phyloP scores from a whole-genome alignment of 2,797 vertebrate genomes.

The Schizopygopsis malacanthus region DNA sequence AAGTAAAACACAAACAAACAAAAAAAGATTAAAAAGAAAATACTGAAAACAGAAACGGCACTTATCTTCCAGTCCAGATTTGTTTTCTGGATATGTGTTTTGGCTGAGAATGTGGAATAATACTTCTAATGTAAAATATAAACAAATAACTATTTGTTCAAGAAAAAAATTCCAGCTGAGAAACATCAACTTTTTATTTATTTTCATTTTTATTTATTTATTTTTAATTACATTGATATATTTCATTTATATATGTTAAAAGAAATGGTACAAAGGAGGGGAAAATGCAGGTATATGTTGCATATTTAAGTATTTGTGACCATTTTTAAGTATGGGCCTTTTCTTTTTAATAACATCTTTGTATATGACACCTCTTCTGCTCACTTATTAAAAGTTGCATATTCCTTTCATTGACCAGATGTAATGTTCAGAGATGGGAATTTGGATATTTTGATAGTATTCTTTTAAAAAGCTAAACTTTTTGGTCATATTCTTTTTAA shows the following conservation, averaged over 20 bases:
- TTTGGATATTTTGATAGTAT: conserved; percentile 73
- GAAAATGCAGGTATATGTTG: conserved; percentile 64
- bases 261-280: conserved; percentile 67
- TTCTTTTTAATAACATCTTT: conserved; percentile 74
- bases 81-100: conserved; percentile 75
- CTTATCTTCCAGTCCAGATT: conserved; percentile 76
- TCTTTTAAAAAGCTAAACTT: conserved; percentile 73
- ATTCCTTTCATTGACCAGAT: conserved; percentile 68
- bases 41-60: conserved; percentile 66
- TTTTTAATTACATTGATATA: conserved; percentile 74
- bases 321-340: conserved; percentile 74
- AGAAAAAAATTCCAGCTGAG: conserved; percentile 76
- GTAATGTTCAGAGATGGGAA: conserved; percentile 54
- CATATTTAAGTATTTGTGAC: conserved; percentile 72
- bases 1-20: not conserved
- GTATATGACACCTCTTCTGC: conserved; percentile 68
- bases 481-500: conserved; percentile 74
- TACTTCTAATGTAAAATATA: conserved; percentile 64
- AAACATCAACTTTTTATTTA: conserved; percentile 82
- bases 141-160: conserved; percentile 68
- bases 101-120: conserved; percentile 80
- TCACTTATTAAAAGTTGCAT: conserved; percentile 67
- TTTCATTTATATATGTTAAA: conserved; percentile 72
- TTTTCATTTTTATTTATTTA: conserved; percentile 79
- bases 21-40: conserved; percentile 45